phyloP scores from a whole-genome alignment of 1,140 invertebrate genomes.

The Microplitis mediator region DNA sequence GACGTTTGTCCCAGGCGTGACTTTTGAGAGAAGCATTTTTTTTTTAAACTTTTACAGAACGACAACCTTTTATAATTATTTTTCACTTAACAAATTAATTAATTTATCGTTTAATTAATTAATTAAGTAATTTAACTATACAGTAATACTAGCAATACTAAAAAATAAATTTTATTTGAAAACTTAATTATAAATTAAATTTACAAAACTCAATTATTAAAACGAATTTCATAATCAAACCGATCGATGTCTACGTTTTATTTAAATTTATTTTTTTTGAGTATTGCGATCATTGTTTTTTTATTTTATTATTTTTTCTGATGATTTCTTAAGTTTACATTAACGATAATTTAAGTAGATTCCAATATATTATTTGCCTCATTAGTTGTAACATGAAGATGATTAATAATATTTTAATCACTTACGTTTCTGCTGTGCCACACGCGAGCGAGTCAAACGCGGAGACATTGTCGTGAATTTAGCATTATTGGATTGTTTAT shows the following conservation, averaged over 20 bases:
- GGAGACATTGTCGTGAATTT: constrained; percentile 15
- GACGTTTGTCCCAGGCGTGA: constrained; percentile 11
- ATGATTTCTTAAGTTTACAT: neutral
- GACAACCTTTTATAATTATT: neutral
- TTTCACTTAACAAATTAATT: neutral
- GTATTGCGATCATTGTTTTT: neutral
- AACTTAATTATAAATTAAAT: too few relatives aligned
- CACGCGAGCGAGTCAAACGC: constrained; percentile 48
- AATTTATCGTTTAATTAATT: neutral
- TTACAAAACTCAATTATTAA: too few relatives aligned
- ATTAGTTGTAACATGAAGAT: neutral
- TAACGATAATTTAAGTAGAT: constrained; percentile 3
- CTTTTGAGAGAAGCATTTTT: neutral
- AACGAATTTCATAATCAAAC: too few relatives aligned
- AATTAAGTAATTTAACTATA: neutral
- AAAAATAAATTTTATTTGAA: neutral
- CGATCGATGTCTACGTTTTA: too few relatives aligned
- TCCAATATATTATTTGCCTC: neutral
- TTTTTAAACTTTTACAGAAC: neutral
- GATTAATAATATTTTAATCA: constrained; percentile 7
- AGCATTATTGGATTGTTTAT: constrained; percentile 16
- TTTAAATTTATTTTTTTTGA: neutral
- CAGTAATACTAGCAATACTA: constrained; percentile 12
- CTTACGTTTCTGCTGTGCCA: constrained; percentile 47
- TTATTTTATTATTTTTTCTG: neutral